phyloP scores from a whole-genome alignment of 1,140 invertebrate genomes.

The Metaphire vulgaris region DNA sequence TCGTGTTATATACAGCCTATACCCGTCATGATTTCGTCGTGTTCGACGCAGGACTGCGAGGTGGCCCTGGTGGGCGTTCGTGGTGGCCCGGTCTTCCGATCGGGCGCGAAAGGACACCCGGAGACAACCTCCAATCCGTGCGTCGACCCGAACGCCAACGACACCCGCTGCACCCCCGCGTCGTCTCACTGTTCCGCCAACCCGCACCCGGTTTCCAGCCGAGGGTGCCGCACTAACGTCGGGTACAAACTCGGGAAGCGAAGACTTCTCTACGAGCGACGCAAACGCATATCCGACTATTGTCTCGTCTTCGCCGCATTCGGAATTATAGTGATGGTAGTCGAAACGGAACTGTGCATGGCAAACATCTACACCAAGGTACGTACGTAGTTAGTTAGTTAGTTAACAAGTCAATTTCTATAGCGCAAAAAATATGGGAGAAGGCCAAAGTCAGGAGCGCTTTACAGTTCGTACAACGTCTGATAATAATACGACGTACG shows the following conservation, averaged over 20 bases:
- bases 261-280: conserved; percentile 93
- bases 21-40: conserved; percentile 26
- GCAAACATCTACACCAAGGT: conserved; percentile 89
- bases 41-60: background rate
- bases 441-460: no score
- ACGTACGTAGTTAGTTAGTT: no score
- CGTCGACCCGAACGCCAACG: background rate
- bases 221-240: conserved; percentile 68
- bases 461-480: no score
- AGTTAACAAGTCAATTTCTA: no score
- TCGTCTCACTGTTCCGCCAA: conserved; percentile 29
- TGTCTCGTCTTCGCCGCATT: conserved; percentile 97
- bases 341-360: conserved; percentile 94
- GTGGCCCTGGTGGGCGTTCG: background rate
- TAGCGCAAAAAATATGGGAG: no score
- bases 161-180: background rate
- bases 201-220: background rate
- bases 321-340: conserved; percentile 92
- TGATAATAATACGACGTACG: no score
- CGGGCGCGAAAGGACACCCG: background rate
- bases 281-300: conserved; percentile 95
- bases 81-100: background rate
- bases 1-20: no score
- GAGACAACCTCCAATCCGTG: conserved; percentile 38
- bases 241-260: conserved; percentile 89